Evolutionary conservation across 2,797 vertebrate species (phyloP), one percentile per base, ranked within the genome.

Genomic region (Semotilus atromaculatus): DNA sequence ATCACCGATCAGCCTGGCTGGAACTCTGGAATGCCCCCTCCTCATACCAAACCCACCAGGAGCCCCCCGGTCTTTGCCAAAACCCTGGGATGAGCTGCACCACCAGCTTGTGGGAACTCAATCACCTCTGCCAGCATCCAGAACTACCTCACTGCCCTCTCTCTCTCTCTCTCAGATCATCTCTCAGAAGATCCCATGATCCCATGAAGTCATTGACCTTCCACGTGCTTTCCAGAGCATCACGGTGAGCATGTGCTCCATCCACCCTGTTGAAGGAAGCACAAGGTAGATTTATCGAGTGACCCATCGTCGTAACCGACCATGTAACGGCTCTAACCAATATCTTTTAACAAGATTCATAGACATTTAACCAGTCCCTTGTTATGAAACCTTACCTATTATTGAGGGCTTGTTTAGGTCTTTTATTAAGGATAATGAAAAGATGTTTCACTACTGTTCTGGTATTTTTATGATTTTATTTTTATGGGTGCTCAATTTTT

Each of bases 391-490:
- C 84, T 86, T 88, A 91, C 77, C 89, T 88, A 89, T 91, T 92
- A 91, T 86, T 85, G 77, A 84, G 83, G 80, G 55, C 89, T 92
- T 89, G 89, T 93, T 91, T 90, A 90, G 76, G 85, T 75, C 36
- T 90, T 93, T 91, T 87, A 93, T 92, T 92, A 87, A 87, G 70
- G 88, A 90, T 88, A 90, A 93, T 91, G 90, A 93, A 94, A 93
- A 93, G 92, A 93, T 90, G 89, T 93, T 94, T 94, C 92, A 93
- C 91, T 92, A 90, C 92, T 90, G 89, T 92, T 91, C 91, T 94
- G 94, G 91, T 93, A 94, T 94, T 94, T 94, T 94, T 93, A 93
- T 93, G 89, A 91, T 94, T 93, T 92, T 85, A 89, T 88, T 94
- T 94, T 94, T 91, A 93, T 90, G 90, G 89, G 90, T 83, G 83